Evolutionary conservation across 1,140 invertebrate species (phyloP), one percentile per base, ranked within the genome.

Genomic region (Drosophila sulfurigaster): DNA sequence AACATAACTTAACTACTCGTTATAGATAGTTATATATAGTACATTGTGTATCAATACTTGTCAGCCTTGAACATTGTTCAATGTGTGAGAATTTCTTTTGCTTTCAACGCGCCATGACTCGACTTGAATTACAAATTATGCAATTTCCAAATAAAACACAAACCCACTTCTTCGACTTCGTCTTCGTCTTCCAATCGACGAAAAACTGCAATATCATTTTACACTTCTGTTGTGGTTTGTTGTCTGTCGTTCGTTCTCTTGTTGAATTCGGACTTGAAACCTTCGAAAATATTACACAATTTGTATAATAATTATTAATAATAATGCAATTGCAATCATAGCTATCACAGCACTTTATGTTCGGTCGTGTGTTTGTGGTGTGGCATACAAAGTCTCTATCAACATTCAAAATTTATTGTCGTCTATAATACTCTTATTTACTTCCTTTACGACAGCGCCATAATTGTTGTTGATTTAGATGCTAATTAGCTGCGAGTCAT

Each of bases 201-300:
- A 64, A 78, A 82, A 82, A 76, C 32, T 82, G 81, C 81, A 80
- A 72, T 59, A 85, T 82, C 81, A 82, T 79, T 80, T 71, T 45
- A 60, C 49, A 54, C 38, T 20, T 58, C 60, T 35, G 51, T 35
- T 41, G 15, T 13, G 32, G 65, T 49, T 48, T 46, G 16, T 52
- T 49, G 20, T 56, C 25, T 46, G 51, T 11, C n/a, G 41, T 52
- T 5, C 46, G 54, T n/a, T 56, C 56, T 59, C 52, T 13, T 10
- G 8, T 43, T 57, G 57, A 57, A 56, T 82, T 79, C 35, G 57
- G 49, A 63, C 64, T 70, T 46, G 46, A 79, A 79, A 83, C 80
- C 80, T 76, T 83, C 71, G 54, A 59, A 71, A 57, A 38, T 70
- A 79, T 82, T 82, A 67, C 71, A 71, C 75, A 82, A 82, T 82